Base-by-base conservation (phyloP, 2,797 vertebrate species). In the Toxotes lorentzi region DNA sequence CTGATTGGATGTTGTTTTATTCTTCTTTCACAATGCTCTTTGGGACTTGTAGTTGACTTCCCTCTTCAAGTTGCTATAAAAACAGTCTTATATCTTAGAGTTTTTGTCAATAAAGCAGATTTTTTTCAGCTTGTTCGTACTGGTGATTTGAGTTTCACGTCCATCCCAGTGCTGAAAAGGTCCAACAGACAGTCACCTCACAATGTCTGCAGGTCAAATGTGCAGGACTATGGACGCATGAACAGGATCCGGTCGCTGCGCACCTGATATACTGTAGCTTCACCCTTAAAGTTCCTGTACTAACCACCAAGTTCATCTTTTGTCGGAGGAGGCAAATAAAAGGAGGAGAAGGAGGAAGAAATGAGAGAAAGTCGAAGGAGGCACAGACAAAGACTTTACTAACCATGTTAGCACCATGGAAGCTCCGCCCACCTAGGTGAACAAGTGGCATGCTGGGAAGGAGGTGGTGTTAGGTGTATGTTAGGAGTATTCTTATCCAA, bases 391-490 rank as follows among this genome's bases (percentile, higher is more conserved):
- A 60, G 68, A 70, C 23, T 10, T 35, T 19, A 45, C 69, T 70
- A 27, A 47, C 34, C 62, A 59, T 47, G 67, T 62, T 78, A 85
- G 78, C 85, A 82, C 84, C 82, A 64, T 61, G 78, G 60, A 84
- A 76, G 68, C 68, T 81, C 77, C 48, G 41, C 61, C 50, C 71
- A 63, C 60, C 51, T 27, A 16, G 47, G 54, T 16, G 19, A 80
- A 73, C 45, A 24, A 51, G 38, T 47, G 63, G 86, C 88, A 84
- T 87, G 87, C 86, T 86, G 65, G 83, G 82, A 81, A 76, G 34
- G 14, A 63, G 35, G 65, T 45, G 41, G 64, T 16, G 66, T 48
- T n/a, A 79, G 72, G 60, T 34, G 51, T 38, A 69, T 35, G 53
- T 71, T 66, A 78, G 54, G 59, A 66, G 69, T 34, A 58, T 71